Percentiles rank a stretch among this genome's conserved stretches.
Evolutionary conservation across 64 coral and sea anemone genomes (phyloP).

Genomic region (Pachyseris speciosa): DNA sequence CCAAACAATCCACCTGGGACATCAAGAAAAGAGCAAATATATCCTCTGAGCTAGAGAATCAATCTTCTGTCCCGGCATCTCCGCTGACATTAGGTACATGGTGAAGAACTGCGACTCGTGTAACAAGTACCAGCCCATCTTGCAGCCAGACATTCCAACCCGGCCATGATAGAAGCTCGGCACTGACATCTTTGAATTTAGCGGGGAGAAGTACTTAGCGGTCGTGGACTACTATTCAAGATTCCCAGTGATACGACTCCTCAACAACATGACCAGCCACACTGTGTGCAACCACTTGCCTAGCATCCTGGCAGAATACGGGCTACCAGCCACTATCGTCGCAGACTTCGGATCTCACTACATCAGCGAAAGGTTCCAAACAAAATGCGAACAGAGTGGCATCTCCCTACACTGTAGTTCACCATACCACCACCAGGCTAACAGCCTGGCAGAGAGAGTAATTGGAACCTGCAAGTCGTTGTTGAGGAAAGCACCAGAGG

Average conservation of each 20-base stretch:
- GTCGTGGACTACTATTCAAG: conserved; percentile 43
- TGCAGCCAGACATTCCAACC: neutral
- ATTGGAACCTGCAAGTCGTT: no score
- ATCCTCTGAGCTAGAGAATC: conserved; percentile 4
- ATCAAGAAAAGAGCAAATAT: conserved; percentile 50
- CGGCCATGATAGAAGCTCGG: conserved; percentile 56
- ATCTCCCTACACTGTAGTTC: no score
- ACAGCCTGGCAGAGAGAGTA: no score
- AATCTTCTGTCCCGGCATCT: conserved; percentile 12
- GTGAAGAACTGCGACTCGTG: conserved; percentile 15
- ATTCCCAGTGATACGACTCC: conserved; percentile 29
- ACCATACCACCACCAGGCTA: no score
- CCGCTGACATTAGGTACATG: neutral
- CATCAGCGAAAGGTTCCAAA: no score
- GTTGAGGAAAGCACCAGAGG: no score
- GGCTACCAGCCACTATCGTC: no score
- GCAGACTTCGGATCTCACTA: no score
- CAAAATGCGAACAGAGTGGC: no score
- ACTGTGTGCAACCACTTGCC: neutral
- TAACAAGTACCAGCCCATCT: conserved; percentile 18
- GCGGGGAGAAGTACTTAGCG: conserved; percentile 1
- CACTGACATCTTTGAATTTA: conserved; percentile 48
- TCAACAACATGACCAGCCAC: neutral
- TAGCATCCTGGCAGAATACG: no score
- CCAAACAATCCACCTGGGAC: no score